phyloP scores from a whole-genome alignment of 2,888 invertebrate genomes.

The Leptinotarsa haldemani region DNA sequence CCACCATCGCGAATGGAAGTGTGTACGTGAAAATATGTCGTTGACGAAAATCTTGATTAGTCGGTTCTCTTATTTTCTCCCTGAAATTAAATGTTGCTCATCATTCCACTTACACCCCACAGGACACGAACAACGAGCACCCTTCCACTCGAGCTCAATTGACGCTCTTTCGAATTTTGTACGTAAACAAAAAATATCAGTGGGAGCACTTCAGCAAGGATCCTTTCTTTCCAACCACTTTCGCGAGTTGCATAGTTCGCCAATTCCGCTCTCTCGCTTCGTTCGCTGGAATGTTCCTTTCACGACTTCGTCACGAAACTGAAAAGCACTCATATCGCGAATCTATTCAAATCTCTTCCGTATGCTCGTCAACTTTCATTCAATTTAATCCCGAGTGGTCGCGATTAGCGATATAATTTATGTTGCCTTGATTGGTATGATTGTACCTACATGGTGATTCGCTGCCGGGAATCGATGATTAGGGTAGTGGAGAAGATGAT shows the following conservation, averaged over 20 bases:
- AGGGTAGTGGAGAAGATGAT: background rate
- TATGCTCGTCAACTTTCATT: constrained; percentile 23
- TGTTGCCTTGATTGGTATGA: background rate
- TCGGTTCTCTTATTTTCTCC: constrained; percentile 5
- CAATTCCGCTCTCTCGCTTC: constrained; percentile 23
- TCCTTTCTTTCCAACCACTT: constrained; percentile 11
- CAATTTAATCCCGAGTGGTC: constrained; percentile 16
- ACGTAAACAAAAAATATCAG: constrained; percentile 19
- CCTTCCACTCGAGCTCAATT: constrained; percentile 14
- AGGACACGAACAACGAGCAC: constrained; percentile 11
- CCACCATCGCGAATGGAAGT: too few relatives aligned
- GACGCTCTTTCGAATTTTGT: background rate
- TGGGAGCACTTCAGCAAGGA: constrained; percentile 10
- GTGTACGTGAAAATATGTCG: constrained; percentile 9
- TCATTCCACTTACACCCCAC: constrained; percentile 2
- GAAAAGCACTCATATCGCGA: constrained; percentile 26
- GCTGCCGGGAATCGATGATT: background rate
- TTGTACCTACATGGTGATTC: background rate
- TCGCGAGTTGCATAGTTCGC: constrained; percentile 19
- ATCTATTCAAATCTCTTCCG: constrained; percentile 26
- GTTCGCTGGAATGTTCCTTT: constrained; percentile 24
- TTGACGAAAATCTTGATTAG: constrained; percentile 1
- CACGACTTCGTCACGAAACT: constrained; percentile 15
- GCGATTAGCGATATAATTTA: constrained; percentile 23
- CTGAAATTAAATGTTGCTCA: constrained; percentile 17